Conservation (phyloP, 2,797 vertebrate genomes). For the Pangasius larnaudii region DNA sequence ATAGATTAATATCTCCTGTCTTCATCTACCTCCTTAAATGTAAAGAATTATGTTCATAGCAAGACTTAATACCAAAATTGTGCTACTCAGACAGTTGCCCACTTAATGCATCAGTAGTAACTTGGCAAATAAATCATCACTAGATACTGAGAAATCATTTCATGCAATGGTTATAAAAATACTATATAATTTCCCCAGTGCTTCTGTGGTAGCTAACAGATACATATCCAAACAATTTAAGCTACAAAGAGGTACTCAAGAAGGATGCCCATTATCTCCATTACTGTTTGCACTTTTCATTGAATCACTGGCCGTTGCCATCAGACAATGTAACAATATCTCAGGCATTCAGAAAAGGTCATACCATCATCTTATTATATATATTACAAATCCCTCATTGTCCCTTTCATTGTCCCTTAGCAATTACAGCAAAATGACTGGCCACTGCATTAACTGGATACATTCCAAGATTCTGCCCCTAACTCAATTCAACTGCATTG, state of each 20-base stretch:
- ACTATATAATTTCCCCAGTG: neutral
- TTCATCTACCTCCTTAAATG: constrained; percentile 1
- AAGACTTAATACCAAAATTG: neutral
- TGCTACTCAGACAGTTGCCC: neutral
- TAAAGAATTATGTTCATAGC: neutral
- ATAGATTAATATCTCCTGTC: neutral
- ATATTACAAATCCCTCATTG: neutral
- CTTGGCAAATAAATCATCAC: neutral
- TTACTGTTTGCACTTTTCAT: constrained; percentile 2
- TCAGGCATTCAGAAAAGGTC: neutral
- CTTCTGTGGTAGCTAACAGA: neutral
- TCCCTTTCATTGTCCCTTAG: neutral
- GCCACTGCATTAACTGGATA: constrained; percentile 8
- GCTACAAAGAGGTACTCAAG: neutral
- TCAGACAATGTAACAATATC: neutral
- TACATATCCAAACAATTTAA: neutral
- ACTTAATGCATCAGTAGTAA: constrained; percentile 2
- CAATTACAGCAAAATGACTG: neutral
- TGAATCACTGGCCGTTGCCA: neutral
- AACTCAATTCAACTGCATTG: neutral
- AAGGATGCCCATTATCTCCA: neutral
- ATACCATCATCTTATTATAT: constrained; percentile 4
- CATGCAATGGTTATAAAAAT: neutral
- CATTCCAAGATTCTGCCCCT: neutral
- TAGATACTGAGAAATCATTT: neutral